Evolutionary conservation across 2,113 vertebrate genomes (phyloP).

Genomic region (Cyprinodon brontotheroides): DNA sequence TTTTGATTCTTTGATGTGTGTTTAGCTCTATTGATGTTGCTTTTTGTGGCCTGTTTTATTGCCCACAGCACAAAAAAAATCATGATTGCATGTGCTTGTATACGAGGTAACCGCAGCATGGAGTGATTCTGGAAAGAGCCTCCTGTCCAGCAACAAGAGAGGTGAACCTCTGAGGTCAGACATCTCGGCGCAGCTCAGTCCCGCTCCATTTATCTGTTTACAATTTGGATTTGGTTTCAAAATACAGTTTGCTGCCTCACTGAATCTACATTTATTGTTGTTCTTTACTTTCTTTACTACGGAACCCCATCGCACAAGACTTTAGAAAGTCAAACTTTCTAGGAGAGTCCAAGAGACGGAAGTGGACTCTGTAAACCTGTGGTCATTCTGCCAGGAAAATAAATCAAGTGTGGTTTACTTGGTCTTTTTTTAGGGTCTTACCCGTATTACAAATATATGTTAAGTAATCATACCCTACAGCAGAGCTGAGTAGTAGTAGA

Average conservation of each 20-base stretch:
- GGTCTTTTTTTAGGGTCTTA: conserved; percentile 5
- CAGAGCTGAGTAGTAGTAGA: neutral
- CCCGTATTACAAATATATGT: neutral
- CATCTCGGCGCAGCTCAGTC: conserved; percentile 20
- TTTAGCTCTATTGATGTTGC: neutral
- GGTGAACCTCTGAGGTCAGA: conserved; percentile 38
- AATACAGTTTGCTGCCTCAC: conserved; percentile 25
- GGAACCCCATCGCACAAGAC: conserved; percentile 30
- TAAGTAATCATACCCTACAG: neutral
- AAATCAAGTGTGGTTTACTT: conserved; percentile 13
- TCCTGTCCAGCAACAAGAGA: conserved; percentile 4
- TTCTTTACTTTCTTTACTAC: neutral
- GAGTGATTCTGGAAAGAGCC: conserved; percentile 8
- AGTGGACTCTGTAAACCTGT: conserved; percentile 15
- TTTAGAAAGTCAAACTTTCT: conserved; percentile 34
- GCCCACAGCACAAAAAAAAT: conserved; percentile 13
- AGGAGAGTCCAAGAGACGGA: conserved; percentile 10
- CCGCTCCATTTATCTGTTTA: conserved; percentile 45
- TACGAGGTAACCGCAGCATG: conserved; percentile 5
- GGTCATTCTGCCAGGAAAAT: conserved; percentile 9
- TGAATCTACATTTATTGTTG: neutral
- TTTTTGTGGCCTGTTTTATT: conserved; percentile 17
- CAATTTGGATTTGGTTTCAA: conserved; percentile 51
- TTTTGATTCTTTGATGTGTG: neutral
- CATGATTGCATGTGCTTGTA: neutral